Percentiles rank a stretch among this genome's conserved stretches.
These are phyloP conservation scores for Tenualosa ilisha DNA, from an alignment of 2,797 vertebrate species.

Conservation along the genomic window DNA sequence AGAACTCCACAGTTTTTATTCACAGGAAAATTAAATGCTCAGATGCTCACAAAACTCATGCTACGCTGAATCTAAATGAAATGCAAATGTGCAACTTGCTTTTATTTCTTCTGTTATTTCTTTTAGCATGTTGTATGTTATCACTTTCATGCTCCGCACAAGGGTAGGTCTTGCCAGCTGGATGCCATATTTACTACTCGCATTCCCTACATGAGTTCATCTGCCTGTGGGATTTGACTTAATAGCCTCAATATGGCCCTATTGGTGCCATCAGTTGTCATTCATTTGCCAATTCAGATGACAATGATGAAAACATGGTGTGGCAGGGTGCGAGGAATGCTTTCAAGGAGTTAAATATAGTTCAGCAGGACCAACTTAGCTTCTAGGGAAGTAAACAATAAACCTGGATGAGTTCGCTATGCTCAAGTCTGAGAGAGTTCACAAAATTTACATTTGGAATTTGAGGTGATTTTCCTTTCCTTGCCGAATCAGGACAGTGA, in stretches of 20 bases:
- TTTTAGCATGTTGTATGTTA: slow-evolving; percentile 25
- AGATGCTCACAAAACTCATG: neutral
- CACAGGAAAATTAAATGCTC: neutral
- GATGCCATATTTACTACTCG: slow-evolving; percentile 34
- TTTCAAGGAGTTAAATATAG: slow-evolving; percentile 4
- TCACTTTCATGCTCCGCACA: slow-evolving; percentile 25
- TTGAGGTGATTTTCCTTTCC: neutral
- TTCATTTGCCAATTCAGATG: neutral
- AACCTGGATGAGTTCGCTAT: neutral
- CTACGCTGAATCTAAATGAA: neutral
- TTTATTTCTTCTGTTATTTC: neutral
- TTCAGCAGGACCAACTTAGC: neutral
- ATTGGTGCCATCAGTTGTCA: slow-evolving; percentile 17
- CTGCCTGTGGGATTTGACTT: slow-evolving; percentile 29
- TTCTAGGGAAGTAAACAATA: neutral
- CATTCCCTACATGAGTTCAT: slow-evolving; percentile 27
- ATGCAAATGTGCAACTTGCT: neutral
- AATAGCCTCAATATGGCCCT: slow-evolving; percentile 40
- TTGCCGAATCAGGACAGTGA: neutral
- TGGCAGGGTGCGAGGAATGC: neutral
- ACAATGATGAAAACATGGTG: slow-evolving; percentile 21
- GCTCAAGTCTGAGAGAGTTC: neutral
- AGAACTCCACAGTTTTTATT: too few relatives aligned
- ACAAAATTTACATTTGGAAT: neutral
- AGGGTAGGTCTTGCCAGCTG: slow-evolving; percentile 39